A percentile compares a stretch with the other conserved stretches of the same genome.
Conservation (phyloP, 2,888 invertebrate species). For the Peribatodes rhomboidaria region DNA sequence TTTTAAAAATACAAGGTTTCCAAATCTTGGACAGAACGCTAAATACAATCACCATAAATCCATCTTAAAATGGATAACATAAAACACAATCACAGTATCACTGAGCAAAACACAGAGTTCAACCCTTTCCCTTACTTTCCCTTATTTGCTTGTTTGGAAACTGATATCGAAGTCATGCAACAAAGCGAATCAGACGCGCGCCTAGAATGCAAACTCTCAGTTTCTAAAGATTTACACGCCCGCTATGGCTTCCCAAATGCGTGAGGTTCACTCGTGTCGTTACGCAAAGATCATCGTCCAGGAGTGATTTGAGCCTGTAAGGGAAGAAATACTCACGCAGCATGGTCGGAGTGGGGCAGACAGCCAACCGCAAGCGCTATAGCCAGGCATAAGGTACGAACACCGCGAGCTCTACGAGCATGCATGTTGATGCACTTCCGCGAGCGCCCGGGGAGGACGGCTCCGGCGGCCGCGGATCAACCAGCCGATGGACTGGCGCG, state of each 20-base stretch:
- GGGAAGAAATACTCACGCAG: conserved; percentile 72
- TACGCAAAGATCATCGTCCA: conserved; percentile 45
- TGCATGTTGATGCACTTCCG: conserved; percentile 70
- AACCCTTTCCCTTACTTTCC: no score
- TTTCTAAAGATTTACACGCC: conserved; percentile 63
- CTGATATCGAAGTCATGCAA: conserved; percentile 51
- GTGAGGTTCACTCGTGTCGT: conserved; percentile 49
- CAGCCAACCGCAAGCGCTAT: conserved; percentile 74
- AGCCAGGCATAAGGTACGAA: conserved; percentile 75
- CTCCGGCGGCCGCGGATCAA: conserved; percentile 77
- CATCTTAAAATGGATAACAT: no score
- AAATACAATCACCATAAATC: no score
- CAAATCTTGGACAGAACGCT: no score
- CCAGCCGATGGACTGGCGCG: conserved; percentile 75
- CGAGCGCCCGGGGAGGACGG: conserved; percentile 67
- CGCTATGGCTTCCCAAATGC: conserved; percentile 64
- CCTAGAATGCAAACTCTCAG: conserved; percentile 54
- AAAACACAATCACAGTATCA: neutral
- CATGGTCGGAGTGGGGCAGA: conserved; percentile 73
- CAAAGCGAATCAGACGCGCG: conserved; percentile 56
- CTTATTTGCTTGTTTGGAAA: conserved; percentile 49
- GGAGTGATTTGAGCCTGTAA: conserved; percentile 23
- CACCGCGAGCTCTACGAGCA: conserved; percentile 74
- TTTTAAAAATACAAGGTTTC: no score
- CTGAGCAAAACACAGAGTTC: neutral